Evolutionary conservation across 2,888 invertebrate species (phyloP), one percentile per base, ranked within the genome.

Genomic region (Lasioglossum calceatum): DNA sequence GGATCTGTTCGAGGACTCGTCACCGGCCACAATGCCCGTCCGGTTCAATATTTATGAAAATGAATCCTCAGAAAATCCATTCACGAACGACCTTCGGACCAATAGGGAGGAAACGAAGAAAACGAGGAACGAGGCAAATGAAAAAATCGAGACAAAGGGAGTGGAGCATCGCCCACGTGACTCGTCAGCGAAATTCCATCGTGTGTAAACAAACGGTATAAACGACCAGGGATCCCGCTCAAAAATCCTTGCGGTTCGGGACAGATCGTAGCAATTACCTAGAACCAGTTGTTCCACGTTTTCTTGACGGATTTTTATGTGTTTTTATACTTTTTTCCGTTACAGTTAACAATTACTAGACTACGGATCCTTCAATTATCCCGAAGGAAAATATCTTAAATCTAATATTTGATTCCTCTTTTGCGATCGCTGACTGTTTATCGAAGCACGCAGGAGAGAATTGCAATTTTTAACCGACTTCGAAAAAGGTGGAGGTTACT

Each of bases 71-170:
- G 73, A 42, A 74, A 27, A 58, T n/a, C 42, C 14, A 39, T 36
- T n/a, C 39, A 73, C 27, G 16, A 54, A 54, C 64, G 85, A 74
- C 85, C 85, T 89, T 89, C 85, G 81, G 23, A 19, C 70, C 70
- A 1, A 70, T 4, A 23, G 70, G 39, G 36, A 39, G 70, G 36
- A 39, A 70, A 70, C 70, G 36, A 70, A 70, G 39, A 70, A 39
- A 70, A 36, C 36, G 23, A 70, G 39, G 12, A 50, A 32, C 71
- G 61, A 72, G 50, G 19, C 36, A 32, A 84, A 77, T 77, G 12
- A 64, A 67, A 76, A 84, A 58, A 76, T 73, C 44, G 50, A 72
- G 80, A 74, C 72, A 70, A 72, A 50, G 80, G 58, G 67, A 79
- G 74, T 58, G 79, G 61, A 70, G 42, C 12, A 14, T 75, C 72